Evolutionary conservation across 2,888 invertebrate species (phyloP), one percentile per base, ranked within the genome.

Genomic region (Philonicus albiceps): DNA sequence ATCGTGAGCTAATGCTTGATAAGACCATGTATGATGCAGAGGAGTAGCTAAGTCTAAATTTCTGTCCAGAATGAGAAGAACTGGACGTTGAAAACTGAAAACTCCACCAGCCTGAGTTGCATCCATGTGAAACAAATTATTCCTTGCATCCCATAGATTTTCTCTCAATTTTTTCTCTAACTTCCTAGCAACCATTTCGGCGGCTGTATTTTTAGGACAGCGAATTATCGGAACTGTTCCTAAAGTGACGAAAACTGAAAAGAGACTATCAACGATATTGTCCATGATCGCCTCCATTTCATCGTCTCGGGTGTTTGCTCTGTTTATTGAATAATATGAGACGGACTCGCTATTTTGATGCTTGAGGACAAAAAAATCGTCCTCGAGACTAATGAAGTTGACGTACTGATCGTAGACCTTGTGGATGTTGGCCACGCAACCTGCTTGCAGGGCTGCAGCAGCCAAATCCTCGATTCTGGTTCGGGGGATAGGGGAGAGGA

Each of bases 21-120:
- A 99, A 0, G 99, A 99, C 99, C 99, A 99, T 0, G 99, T 99
- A 92, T 99, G 99, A 93, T 99, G 99, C 87, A 99, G 93, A 31
- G 98, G 98, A 72, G 99, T 99, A 1, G 99, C 98, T 95, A 99
- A 95, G 92, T 99, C 99, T 88, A 98, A 94, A 92, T 97, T 98
- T 87, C 99, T 94, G 92, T 99, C 99, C 86, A 99, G 93, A 87
- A 99, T 93, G 88, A 99, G 96, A 43, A 99, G 93, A 90, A 99
- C 94, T 0, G 99, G 99, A 78, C 99, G 93, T 90, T 98, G 98
- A 91, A 98, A 98, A 92, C 97, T 97, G 90, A 95, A 95, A 85
- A 95, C 94, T 0, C 96, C 96, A 19, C 94, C 93, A 0, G 94
- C 93, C 92, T 97, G 94, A 87, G 96, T 94, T 37, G 96, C 95